Conservation (phyloP, 2,113 vertebrate species). For the Aegotheles bennettii region DNA sequence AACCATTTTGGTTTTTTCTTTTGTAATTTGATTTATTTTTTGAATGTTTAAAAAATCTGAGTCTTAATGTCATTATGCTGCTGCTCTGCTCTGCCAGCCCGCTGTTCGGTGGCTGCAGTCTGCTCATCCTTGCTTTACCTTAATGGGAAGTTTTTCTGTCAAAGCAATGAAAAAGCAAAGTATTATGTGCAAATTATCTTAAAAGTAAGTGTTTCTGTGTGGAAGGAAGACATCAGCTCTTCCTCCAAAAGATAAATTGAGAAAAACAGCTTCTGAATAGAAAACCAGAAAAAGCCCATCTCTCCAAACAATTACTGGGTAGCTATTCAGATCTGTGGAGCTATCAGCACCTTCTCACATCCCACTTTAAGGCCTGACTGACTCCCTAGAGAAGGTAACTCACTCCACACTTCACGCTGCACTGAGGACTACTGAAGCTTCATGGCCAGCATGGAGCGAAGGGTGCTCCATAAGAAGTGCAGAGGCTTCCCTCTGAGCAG, state of each 20-base stretch:
- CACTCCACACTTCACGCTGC: neutral
- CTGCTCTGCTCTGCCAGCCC: slow-evolving; percentile 26
- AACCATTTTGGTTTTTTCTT: neutral
- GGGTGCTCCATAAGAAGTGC: fast-evolving
- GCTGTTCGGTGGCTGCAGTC: slow-evolving; percentile 21
- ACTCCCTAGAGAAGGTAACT: neutral
- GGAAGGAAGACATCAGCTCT: slow-evolving; percentile 11
- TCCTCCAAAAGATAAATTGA: neutral
- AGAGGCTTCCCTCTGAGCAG: neutral
- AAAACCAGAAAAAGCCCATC: neutral
- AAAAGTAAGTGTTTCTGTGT: slow-evolving; percentile 20
- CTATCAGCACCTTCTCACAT: neutral
- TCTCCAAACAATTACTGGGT: neutral
- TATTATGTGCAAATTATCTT: neutral
- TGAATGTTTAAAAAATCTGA: slow-evolving; percentile 28
- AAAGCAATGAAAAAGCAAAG: neutral
- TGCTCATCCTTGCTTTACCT: slow-evolving; percentile 38
- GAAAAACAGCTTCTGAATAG: neutral
- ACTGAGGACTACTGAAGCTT: neutral
- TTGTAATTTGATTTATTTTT: slow-evolving; percentile 42
- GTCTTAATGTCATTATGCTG: slow-evolving; percentile 41
- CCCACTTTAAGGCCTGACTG: neutral
- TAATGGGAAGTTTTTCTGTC: slow-evolving; percentile 13
- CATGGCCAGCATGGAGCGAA: neutral
- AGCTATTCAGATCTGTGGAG: neutral